Evolutionary conservation across 1,140 invertebrate genomes (phyloP).

Genomic region (Pseudachorutes palmiensis): DNA sequence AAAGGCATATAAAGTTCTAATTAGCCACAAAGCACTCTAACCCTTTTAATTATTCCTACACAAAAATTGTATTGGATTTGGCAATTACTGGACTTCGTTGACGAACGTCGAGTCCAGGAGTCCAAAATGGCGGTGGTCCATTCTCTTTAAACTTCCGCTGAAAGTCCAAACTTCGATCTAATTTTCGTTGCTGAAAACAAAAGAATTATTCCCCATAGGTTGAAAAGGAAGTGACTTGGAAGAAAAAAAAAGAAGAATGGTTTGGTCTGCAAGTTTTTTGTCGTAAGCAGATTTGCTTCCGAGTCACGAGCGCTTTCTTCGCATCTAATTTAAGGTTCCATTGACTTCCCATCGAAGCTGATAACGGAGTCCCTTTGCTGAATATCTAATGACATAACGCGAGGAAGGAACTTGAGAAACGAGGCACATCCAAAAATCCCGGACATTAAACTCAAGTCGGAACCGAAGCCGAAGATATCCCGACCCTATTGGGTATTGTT

Average conservation of each 20-base stretch:
- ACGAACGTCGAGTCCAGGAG: constrained; percentile 34
- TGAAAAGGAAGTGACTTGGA: too few relatives aligned
- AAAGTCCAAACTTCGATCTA: constrained; percentile 34
- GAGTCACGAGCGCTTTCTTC: too few relatives aligned
- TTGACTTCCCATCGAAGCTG: too few relatives aligned
- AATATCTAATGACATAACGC: too few relatives aligned
- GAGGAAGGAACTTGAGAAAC: too few relatives aligned
- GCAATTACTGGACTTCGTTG: constrained; percentile 35
- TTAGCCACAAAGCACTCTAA: too few relatives aligned
- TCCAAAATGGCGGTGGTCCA: constrained; percentile 38
- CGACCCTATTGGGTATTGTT: neutral
- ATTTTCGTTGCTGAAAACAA: constrained; percentile 34
- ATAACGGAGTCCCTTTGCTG: too few relatives aligned
- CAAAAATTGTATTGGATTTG: constrained; percentile 37
- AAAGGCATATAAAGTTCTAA: too few relatives aligned
- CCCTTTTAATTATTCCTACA: constrained; percentile 21
- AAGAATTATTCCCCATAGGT: neutral
- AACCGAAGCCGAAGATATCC: neutral
- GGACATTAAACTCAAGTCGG: neutral
- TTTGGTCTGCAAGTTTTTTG: neutral
- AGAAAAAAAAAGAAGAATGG: neutral
- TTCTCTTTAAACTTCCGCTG: constrained; percentile 36
- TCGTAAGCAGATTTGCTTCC: too few relatives aligned
- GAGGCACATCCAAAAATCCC: too few relatives aligned
- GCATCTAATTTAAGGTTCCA: too few relatives aligned